Evolutionary conservation across 53 echinoderm and acorn worm genomes (phyloP), one percentile per base, ranked within the genome.

Genomic region (Stichopus horrens): DNA sequence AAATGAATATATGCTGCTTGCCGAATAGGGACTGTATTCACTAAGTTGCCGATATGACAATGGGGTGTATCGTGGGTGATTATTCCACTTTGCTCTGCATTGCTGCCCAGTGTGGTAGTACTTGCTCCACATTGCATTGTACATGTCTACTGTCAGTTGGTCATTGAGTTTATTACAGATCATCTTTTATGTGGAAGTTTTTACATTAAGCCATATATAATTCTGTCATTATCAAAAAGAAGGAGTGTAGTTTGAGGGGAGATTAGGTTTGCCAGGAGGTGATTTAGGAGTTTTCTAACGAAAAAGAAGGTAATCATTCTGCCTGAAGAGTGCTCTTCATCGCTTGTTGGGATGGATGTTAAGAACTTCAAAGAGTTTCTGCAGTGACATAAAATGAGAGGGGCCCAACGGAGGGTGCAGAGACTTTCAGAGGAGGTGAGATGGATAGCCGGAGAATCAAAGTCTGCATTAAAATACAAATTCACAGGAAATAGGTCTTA

Each of bases 251-350:
- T 81, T 81, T 56, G 81, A 55, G 81, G 81, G 81, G 81, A 81
- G 85, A 85, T 85, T 85, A 85, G 67, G 65, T 85, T 81, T 58
- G 85, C 85, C 85, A 85, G 85, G 65, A 85, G 85, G 85, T 85
- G 85, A 81, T 81, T 81, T 81, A 81, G 56, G 81, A 81, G 81
- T 85, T 85, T 85, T 58, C 23, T 23, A 85, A 65, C 52, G 11
- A 59, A 23, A 85, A 67, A 81, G 65, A 67, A 85, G 85, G 85
- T 85, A 65, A 85, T 85, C 67, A 85, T 85, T 85, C 67, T 53
- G 67, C 65, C 52, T 65, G 85, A 63, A 59, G 85, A 85, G 65
- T 85, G 85, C 67, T 85, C 85, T 85, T 85, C 85, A 85, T 85
- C 67, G 60, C 14, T 85, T 66, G 65, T 67, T 63, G 65, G 65